Conservation (phyloP, 2,113 vertebrate species). For the Cheirogaleus medius region DNA sequence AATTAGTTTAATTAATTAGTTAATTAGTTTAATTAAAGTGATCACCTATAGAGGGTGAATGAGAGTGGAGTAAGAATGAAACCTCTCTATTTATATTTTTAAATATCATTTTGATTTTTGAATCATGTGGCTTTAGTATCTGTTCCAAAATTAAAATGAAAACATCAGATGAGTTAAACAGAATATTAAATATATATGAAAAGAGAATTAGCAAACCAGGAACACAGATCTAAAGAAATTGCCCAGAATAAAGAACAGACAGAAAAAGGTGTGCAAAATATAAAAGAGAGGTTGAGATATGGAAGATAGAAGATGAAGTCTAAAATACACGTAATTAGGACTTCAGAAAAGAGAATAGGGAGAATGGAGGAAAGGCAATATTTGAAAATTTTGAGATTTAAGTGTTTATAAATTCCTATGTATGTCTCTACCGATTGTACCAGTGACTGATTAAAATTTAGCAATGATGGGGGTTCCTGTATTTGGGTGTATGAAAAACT, state of each 20-base stretch:
- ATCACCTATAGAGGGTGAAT: not conserved
- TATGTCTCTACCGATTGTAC: not conserved
- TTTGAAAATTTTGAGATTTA: not conserved
- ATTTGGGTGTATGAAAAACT: not conserved
- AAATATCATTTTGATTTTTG: not conserved
- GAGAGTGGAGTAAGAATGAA: not conserved
- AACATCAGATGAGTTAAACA: not conserved
- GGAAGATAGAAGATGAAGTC: not conserved
- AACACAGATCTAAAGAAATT: not conserved
- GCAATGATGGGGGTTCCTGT: not conserved
- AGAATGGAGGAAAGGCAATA: not conserved
- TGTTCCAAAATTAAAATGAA: not conserved
- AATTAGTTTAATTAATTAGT: too few relatives aligned
- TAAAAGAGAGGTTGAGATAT: not conserved
- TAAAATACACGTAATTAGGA: not conserved
- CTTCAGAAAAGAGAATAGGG: not conserved
- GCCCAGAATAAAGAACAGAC: not conserved
- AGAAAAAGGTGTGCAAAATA: not conserved
- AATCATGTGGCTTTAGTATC: not conserved
- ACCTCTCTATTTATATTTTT: not conserved
- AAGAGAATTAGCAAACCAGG: not conserved
- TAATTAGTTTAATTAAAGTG: not conserved
- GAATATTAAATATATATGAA: not conserved
- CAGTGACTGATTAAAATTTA: not conserved
- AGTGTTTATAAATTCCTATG: not conserved